A percentile compares a stretch with the other conserved stretches of the same genome.
Conservation (phyloP, 2,888 invertebrate genomes). For the Acholoe squamosa region DNA sequence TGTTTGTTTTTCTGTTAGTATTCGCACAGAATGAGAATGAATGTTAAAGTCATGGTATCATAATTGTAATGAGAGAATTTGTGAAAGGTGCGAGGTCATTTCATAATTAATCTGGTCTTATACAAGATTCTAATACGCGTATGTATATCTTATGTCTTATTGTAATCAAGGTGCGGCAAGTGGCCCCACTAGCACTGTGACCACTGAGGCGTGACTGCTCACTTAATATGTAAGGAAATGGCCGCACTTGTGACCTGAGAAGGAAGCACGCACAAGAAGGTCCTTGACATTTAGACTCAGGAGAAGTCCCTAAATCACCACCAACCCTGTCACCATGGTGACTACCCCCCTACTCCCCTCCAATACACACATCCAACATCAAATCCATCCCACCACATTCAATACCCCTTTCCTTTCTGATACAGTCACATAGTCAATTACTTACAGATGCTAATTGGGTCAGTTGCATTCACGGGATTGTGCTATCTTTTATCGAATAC, state of each 20-base stretch:
- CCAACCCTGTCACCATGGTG: too few relatives aligned
- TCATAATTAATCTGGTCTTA: conserved; percentile 49
- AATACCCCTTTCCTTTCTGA: not conserved
- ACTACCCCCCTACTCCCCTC: too few relatives aligned
- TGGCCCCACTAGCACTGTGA: conserved; percentile 49
- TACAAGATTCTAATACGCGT: conserved; percentile 17
- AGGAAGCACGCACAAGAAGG: too few relatives aligned
- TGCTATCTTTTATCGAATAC: not conserved
- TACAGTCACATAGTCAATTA: conserved; percentile 32
- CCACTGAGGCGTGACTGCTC: not conserved
- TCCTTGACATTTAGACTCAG: too few relatives aligned
- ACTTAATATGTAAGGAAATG: not conserved
- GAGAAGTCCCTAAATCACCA: too few relatives aligned
- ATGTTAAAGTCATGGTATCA: not conserved
- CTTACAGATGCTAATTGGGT: conserved; percentile 46
- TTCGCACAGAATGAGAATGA: conserved; percentile 42
- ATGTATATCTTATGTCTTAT: not conserved
- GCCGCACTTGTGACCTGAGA: too few relatives aligned
- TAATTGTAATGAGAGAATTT: conserved; percentile 2
- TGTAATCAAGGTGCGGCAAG: conserved; percentile 9
- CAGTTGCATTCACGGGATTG: conserved; percentile 43
- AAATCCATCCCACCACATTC: too few relatives aligned
- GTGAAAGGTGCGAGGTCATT: conserved; percentile 38
- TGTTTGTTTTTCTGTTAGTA: conserved; percentile 47
- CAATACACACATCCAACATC: too few relatives aligned